Conservation (phyloP, 2,797 vertebrate genomes). For the Sebastes miniatus region DNA sequence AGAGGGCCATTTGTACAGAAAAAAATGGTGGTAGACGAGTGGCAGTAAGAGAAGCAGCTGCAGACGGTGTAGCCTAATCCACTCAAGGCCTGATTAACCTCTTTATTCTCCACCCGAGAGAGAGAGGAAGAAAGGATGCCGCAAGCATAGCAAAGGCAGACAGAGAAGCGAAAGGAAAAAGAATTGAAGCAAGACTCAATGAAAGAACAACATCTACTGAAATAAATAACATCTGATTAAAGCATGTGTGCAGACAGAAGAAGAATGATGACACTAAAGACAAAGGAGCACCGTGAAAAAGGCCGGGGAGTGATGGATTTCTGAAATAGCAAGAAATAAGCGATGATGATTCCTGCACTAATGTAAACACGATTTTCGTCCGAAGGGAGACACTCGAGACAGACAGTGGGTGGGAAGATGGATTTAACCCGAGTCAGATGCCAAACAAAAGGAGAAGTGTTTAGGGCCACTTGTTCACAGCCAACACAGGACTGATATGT, state of each 20-base stretch:
- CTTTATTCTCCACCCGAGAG: neutral
- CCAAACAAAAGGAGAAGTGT: conserved; percentile 58
- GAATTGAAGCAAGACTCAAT: neutral
- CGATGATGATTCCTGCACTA: conserved; percentile 53
- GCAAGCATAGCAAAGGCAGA: neutral
- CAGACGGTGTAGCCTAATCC: conserved; percentile 12
- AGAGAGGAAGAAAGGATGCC: neutral
- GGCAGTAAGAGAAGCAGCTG: conserved; percentile 41
- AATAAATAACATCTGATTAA: conserved; percentile 42
- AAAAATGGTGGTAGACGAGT: conserved; percentile 22
- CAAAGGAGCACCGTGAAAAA: neutral
- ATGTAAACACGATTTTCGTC: conserved; percentile 47
- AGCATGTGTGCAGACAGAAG: conserved; percentile 1
- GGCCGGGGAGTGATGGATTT: conserved; percentile 6
- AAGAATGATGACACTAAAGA: conserved; percentile 16
- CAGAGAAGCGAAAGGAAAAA: neutral
- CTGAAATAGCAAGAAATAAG: conserved; percentile 39
- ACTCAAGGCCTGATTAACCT: conserved; percentile 34
- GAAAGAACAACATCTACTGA: conserved; percentile 5
- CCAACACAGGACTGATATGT: conserved; percentile 34
- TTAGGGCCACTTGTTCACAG: conserved; percentile 41
- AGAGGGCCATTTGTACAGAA: conserved; percentile 25
- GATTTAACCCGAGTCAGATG: conserved; percentile 29
- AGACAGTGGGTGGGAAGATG: conserved; percentile 55
- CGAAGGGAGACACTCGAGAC: conserved; percentile 49